phyloP scores from a whole-genome alignment of 2,888 invertebrate species.

The Carabus problematicus region DNA sequence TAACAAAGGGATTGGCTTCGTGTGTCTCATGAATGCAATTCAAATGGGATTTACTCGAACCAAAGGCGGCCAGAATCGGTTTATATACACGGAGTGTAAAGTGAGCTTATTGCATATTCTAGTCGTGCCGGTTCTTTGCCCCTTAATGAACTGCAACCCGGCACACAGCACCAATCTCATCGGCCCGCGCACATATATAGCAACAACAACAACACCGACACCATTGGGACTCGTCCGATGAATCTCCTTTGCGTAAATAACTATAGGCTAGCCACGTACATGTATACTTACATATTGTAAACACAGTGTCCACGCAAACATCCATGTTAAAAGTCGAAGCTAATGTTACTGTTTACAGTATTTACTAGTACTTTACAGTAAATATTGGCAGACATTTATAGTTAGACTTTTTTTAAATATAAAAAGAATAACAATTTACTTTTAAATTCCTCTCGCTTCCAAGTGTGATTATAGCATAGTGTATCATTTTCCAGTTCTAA shows the following conservation, averaged over 20 bases:
- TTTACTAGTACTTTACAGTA: too few relatives aligned
- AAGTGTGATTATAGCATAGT: too few relatives aligned
- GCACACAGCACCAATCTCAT: neutral
- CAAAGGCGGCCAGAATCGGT: neutral
- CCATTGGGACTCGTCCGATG: neutral
- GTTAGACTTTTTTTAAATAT: too few relatives aligned
- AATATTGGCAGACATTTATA: too few relatives aligned
- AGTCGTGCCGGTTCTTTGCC: constrained; percentile 50
- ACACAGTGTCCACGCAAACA: too few relatives aligned
- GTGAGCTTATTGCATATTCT: constrained; percentile 53
- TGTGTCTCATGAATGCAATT: constrained; percentile 1
- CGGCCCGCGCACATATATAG: too few relatives aligned
- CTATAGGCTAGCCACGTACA: neutral
- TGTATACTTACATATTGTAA: too few relatives aligned
- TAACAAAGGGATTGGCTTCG: constrained; percentile 12
- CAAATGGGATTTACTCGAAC: neutral
- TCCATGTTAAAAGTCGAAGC: too few relatives aligned
- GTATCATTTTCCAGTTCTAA: too few relatives aligned
- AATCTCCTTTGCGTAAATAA: neutral
- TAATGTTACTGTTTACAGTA: too few relatives aligned
- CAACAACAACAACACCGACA: neutral
- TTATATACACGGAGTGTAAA: constrained; percentile 49
- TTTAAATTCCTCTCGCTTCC: too few relatives aligned
- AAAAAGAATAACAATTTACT: too few relatives aligned
- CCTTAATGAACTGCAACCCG: constrained; percentile 50